A percentile compares a stretch with the other conserved stretches of the same genome.
These are phyloP conservation scores for Autographa pulchrina DNA, from an alignment of 2,888 invertebrate genomes.

Conservation along the genomic window DNA sequence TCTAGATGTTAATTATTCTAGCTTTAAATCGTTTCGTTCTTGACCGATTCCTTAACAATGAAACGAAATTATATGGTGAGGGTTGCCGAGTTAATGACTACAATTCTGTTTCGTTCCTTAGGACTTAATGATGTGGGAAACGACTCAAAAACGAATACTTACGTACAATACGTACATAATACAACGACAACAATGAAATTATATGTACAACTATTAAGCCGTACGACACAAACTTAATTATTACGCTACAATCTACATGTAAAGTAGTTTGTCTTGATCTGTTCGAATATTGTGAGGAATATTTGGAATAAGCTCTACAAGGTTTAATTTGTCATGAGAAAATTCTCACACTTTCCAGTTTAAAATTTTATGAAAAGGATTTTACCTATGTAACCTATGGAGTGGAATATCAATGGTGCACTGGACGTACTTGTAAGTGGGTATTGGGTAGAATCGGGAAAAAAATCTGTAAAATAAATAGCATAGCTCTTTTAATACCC, in stretches of 20 bases:
- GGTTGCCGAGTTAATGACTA: constrained; percentile 44
- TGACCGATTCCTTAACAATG: constrained; percentile 42
- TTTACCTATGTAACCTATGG: no score
- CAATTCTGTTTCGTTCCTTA: constrained; percentile 26
- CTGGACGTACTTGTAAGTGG: no score
- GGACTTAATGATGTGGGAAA: constrained; percentile 55
- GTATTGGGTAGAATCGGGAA: no score
- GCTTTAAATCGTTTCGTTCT: constrained; percentile 25
- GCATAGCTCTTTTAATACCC: no score
- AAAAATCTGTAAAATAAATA: no score
- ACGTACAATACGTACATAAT: constrained; percentile 16
- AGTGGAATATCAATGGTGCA: no score
- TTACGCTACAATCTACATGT: constrained; percentile 5
- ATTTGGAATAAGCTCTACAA: no score
- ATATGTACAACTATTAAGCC: constrained; percentile 22
- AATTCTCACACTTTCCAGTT: no score
- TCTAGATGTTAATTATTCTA: constrained; percentile 34
- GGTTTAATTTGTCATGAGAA: no score
- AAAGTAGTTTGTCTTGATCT: neutral
- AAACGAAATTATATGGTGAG: constrained; percentile 47
- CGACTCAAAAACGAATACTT: constrained; percentile 34
- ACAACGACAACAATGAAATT: constrained; percentile 29
- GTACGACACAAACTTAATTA: constrained; percentile 20
- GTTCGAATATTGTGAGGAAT: neutral
- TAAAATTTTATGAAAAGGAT: no score